phyloP scores from a whole-genome alignment of 2,113 vertebrate species.

The Brachyhypopomus gauderio region DNA sequence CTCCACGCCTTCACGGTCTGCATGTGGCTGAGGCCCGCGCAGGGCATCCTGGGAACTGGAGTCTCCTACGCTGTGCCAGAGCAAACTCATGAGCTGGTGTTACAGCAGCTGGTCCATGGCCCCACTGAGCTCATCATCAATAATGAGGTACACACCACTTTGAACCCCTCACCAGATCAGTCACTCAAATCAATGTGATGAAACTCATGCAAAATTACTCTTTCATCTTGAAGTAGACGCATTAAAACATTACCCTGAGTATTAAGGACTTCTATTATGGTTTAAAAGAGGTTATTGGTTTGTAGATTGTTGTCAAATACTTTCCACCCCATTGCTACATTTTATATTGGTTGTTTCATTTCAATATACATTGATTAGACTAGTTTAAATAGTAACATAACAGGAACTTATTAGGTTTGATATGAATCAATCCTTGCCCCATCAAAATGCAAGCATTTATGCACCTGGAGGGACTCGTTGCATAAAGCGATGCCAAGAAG shows the following conservation, averaged over 20 bases:
- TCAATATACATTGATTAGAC: not conserved
- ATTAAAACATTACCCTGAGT: not conserved
- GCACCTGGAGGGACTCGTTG: not conserved
- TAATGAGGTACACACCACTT: slow-evolving; percentile 82
- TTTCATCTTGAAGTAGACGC: too few species aligned
- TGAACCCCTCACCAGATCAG: not conserved
- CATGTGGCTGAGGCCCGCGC: slow-evolving; percentile 87
- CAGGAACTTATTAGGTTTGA: slow-evolving; percentile 5
- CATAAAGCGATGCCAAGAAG: not conserved
- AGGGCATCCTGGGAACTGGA: slow-evolving; percentile 84
- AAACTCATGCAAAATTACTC: too few species aligned
- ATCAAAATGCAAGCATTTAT: slow-evolving; percentile 4
- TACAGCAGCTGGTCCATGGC: slow-evolving; percentile 86
- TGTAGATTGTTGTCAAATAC: not conserved
- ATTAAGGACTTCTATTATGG: not conserved
- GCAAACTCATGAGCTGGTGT: slow-evolving; percentile 90
- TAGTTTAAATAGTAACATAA: slow-evolving; percentile 20
- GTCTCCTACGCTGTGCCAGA: slow-evolving; percentile 89
- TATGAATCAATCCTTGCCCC: not conserved
- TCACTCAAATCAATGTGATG: too few species aligned
- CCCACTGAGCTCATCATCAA: slow-evolving; percentile 93
- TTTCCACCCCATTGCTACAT: not conserved
- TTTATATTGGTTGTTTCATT: not conserved
- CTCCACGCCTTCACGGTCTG: slow-evolving; percentile 88
- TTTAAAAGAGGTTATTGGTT: too few species aligned